These are phyloP conservation scores for Crossocerus cetratus DNA, from an alignment of 2,888 invertebrate species.

Conservation along the genomic window DNA sequence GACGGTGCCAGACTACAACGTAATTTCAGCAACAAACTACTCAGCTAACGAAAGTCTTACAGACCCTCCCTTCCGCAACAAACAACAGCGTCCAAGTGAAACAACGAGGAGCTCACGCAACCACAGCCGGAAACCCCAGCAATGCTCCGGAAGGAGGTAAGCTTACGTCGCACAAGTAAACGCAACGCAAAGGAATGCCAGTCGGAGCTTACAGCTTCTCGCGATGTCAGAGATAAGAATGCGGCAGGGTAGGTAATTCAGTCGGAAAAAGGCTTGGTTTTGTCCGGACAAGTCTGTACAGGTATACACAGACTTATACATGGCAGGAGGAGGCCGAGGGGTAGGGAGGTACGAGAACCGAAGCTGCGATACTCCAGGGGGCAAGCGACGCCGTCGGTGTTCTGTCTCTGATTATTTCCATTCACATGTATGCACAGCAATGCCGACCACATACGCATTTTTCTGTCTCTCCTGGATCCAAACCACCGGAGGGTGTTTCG, in stretches of 20 bases:
- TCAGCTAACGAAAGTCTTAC: no score
- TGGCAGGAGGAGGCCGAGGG: slow-evolving; percentile 12
- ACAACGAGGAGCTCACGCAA: no score
- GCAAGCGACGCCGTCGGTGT: slow-evolving; percentile 8
- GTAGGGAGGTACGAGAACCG: neutral
- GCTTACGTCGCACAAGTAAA: no score
- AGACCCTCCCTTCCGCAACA: no score
- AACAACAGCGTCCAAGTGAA: no score
- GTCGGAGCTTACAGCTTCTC: no score
- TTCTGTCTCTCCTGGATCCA: slow-evolving; percentile 8
- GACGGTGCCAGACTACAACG: no score
- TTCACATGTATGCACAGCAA: slow-evolving; percentile 39
- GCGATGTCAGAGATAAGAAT: slow-evolving; percentile 29
- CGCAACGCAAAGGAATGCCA: no score
- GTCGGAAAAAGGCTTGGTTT: slow-evolving; percentile 22
- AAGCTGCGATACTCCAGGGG: slow-evolving; percentile 30
- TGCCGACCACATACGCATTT: slow-evolving; percentile 17
- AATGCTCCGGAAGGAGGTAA: no score
- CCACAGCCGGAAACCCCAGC: no score
- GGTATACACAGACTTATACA: neutral
- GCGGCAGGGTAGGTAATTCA: slow-evolving; percentile 39
- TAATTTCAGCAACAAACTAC: no score
- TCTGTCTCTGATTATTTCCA: slow-evolving; percentile 29
- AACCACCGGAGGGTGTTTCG: slow-evolving; percentile 12
- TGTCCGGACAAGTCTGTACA: neutral